phyloP scores from a whole-genome alignment of 2,888 invertebrate genomes.

The Chesias legatella region DNA sequence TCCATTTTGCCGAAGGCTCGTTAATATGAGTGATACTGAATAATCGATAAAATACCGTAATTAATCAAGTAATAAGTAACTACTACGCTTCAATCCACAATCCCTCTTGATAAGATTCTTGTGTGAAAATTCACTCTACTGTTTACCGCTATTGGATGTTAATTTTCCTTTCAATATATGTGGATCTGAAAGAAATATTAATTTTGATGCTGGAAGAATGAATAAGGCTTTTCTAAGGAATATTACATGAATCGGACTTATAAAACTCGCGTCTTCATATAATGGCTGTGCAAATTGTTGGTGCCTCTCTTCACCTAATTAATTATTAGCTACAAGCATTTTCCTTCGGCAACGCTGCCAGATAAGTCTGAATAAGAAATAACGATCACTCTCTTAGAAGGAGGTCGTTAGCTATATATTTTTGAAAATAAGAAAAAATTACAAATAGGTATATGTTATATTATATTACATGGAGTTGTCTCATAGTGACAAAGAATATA shows the following conservation, averaged over 20 bases:
- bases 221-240: slow-evolving; percentile 12
- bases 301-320: slow-evolving; percentile 38
- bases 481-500: too few relatives aligned
- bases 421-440: too few relatives aligned
- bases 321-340: slow-evolving; percentile 34
- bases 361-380: slow-evolving; percentile 30
- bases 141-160: too few relatives aligned
- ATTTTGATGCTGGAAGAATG: slow-evolving; percentile 10
- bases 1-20: too few relatives aligned
- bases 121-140: too few relatives aligned
- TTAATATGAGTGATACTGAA: too few relatives aligned
- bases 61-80: too few relatives aligned
- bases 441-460: not conserved
- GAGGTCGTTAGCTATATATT: slow-evolving; percentile 4
- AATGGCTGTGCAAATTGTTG: slow-evolving; percentile 36
- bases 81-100: too few relatives aligned
- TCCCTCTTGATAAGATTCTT: too few relatives aligned
- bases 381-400: slow-evolving; percentile 23
- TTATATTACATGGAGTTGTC: too few relatives aligned
- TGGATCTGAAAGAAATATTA: not conserved
- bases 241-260: slow-evolving; percentile 23
- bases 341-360: slow-evolving; percentile 25
- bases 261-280: slow-evolving; percentile 28
- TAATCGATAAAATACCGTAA: too few relatives aligned
- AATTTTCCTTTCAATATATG: too few relatives aligned